Evolutionary conservation across 2,113 vertebrate genomes (phyloP).

Genomic region (Anguilla japonica): DNA sequence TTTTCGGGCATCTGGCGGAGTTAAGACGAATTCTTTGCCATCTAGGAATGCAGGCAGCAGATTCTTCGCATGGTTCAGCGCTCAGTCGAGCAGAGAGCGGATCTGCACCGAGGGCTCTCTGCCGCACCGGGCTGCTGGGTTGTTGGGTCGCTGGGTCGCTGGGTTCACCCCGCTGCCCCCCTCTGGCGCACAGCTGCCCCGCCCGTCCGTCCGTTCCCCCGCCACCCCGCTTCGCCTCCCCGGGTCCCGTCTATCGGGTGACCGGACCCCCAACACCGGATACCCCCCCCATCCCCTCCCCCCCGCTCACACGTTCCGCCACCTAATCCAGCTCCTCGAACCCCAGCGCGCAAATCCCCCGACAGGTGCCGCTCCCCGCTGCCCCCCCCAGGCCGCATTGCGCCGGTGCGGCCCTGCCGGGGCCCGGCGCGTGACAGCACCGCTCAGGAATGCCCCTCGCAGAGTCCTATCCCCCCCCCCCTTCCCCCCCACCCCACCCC

Average conservation of each 20-base stretch:
- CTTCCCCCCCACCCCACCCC: no score
- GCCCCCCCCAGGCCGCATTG: not conserved
- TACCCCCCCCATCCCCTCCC: no score
- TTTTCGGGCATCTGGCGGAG: no score
- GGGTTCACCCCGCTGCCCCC: not conserved
- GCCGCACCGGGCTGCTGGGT: no score
- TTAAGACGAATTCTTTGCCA: not conserved
- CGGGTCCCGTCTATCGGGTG: no score
- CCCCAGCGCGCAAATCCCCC: slow-evolving; percentile 34
- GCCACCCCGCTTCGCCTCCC: not conserved
- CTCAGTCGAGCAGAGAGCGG: not conserved
- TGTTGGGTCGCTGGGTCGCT: no score
- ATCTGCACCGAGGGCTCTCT: no score
- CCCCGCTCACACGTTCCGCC: not conserved
- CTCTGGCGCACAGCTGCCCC: no score
- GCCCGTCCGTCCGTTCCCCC: not conserved
- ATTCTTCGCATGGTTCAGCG: not conserved
- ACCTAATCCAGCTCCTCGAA: slow-evolving; percentile 27
- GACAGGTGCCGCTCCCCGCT: slow-evolving; percentile 40
- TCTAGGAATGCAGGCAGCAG: not conserved
- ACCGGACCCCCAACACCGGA: not conserved
- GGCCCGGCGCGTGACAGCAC: not conserved
- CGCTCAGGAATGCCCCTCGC: not conserved
- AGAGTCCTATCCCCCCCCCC: not conserved
- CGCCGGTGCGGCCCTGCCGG: not conserved